Evolutionary conservation across 2,888 invertebrate species (phyloP).

Genomic region (Cephus nigrinus): DNA sequence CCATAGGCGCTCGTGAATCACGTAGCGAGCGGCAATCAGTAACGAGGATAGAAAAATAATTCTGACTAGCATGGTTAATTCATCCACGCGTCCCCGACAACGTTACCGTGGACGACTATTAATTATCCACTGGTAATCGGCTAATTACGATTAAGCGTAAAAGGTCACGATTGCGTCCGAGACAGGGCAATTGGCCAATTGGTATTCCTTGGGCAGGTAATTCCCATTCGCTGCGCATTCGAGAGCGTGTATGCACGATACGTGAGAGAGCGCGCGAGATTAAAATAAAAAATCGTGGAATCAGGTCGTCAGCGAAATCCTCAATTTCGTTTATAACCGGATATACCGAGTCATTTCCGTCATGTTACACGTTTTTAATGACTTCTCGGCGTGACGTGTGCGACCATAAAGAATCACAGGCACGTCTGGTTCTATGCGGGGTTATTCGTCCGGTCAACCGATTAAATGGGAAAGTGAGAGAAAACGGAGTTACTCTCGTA

Average conservation of each 20-base stretch:
- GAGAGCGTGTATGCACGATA: neutral
- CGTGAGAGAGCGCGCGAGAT: neutral
- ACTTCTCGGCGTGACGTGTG: neutral
- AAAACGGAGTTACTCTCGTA: constrained; percentile 59
- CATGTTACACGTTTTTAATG: neutral
- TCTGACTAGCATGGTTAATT: neutral
- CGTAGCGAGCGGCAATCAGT: neutral
- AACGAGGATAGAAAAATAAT: neutral
- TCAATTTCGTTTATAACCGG: neutral
- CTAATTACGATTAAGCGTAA: neutral
- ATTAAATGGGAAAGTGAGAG: constrained; percentile 58
- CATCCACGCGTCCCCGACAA: neutral
- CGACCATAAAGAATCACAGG: neutral
- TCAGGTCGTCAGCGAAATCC: neutral
- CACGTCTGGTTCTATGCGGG: neutral
- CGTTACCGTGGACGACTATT: neutral
- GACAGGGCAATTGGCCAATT: neutral
- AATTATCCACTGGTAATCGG: neutral
- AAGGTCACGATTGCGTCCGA: neutral
- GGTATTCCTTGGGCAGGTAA: neutral
- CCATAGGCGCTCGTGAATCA: neutral
- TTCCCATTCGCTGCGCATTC: neutral
- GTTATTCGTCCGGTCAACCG: constrained; percentile 35
- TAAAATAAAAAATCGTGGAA: neutral
- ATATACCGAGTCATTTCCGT: neutral